Conservation (phyloP, 2,113 vertebrate species). For the Vidua chalybeata region DNA sequence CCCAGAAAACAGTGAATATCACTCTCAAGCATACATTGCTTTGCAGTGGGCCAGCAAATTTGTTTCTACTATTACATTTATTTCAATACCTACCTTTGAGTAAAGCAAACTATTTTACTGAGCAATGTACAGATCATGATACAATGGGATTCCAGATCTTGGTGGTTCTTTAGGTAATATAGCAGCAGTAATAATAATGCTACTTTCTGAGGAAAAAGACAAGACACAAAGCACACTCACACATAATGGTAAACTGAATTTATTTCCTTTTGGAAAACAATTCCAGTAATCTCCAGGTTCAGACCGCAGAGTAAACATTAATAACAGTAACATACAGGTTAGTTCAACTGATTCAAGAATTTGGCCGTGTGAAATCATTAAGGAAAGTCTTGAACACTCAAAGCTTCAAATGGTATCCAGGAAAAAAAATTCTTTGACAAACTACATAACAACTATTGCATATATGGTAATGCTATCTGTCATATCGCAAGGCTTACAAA, state of each 20-base stretch:
- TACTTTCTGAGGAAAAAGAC: constrained; percentile 68
- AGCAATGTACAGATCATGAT: background rate
- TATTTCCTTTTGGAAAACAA: constrained; percentile 86
- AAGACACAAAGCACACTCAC: constrained; percentile 68
- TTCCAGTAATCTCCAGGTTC: constrained; percentile 99
- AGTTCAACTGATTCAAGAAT: constrained; percentile 90
- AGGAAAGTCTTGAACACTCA: constrained; percentile 87
- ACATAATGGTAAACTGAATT: constrained; percentile 88
- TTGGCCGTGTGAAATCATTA: constrained; percentile 86
- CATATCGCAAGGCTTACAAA: constrained; percentile 86
- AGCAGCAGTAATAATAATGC: background rate
- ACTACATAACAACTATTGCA: constrained; percentile 96
- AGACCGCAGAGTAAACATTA: constrained; percentile 97
- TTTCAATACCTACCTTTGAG: background rate
- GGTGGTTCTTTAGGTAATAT: background rate
- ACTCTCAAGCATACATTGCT: background rate
- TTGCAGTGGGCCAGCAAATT: constrained; percentile 30
- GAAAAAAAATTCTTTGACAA: constrained; percentile 82
- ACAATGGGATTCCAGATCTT: background rate
- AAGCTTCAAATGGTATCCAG: constrained; percentile 88
- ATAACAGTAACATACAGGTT: constrained; percentile 98
- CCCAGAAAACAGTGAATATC: background rate
- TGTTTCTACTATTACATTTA: background rate
- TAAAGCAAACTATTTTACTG: background rate
- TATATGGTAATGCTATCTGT: constrained; percentile 92